A percentile compares a stretch with the other conserved stretches of the same genome.
Evolutionary conservation across 2,888 invertebrate genomes (phyloP).

Genomic region (Spilosoma lubricipeda): DNA sequence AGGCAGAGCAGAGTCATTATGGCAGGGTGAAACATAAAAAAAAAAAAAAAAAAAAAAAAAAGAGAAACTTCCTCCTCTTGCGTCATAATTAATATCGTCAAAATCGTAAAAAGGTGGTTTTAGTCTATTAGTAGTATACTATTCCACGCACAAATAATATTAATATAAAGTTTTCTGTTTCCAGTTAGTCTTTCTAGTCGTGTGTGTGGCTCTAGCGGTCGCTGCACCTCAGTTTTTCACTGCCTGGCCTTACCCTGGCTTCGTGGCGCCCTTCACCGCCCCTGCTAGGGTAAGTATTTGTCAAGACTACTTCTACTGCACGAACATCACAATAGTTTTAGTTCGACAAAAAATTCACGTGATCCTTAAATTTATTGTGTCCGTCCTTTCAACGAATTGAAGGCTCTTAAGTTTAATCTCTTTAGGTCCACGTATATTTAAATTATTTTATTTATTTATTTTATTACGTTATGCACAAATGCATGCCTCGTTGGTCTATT

Average conservation of each 20-base stretch:
- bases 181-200: slow-evolving; percentile 77
- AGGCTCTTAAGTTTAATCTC: neutral
- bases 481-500: too few species aligned
- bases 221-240: slow-evolving; percentile 74
- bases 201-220: slow-evolving; percentile 75
- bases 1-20: too few species aligned
- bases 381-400: neutral
- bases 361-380: neutral
- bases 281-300: slow-evolving; percentile 57
- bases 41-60: too few species aligned
- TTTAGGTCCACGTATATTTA: too few species aligned
- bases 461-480: too few species aligned
- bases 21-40: too few species aligned
- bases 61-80: neutral
- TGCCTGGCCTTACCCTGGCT: slow-evolving; percentile 56
- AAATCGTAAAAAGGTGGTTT: too few species aligned
- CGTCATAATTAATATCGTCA: too few species aligned
- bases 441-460: too few species aligned
- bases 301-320: neutral
- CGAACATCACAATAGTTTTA: neutral
- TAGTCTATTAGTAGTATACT: too few species aligned
- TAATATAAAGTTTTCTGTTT: slow-evolving; percentile 3
- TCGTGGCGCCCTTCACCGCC: slow-evolving; percentile 50
- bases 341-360: neutral
- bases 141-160: too few species aligned